phyloP scores from a whole-genome alignment of 2,888 invertebrate genomes.

The Drosophila pegasa region DNA sequence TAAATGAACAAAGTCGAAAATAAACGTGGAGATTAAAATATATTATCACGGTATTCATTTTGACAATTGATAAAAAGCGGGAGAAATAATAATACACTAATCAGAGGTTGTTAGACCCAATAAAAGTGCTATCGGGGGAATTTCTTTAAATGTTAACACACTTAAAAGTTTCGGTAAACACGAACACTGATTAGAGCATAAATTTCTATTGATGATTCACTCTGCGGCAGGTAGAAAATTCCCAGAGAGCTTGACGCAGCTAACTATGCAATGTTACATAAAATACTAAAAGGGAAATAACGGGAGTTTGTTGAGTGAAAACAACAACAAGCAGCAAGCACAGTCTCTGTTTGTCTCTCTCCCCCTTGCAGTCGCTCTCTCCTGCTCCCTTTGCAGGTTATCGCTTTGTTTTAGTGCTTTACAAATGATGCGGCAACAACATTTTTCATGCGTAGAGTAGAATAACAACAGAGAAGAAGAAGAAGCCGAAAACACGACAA shows the following conservation, averaged over 20 bases:
- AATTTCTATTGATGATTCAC: constrained; percentile 23
- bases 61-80: constrained; percentile 1
- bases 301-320: constrained; percentile 7
- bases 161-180: constrained; percentile 1
- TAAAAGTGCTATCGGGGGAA: constrained; percentile 4
- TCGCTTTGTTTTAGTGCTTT: constrained; percentile 56
- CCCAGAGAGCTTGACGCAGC: not conserved
- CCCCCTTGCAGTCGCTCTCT: not conserved
- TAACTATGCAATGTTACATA: constrained; percentile 11
- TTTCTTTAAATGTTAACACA: not conserved
- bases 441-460: constrained; percentile 30
- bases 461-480: constrained; percentile 4
- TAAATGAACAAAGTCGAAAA: not conserved
- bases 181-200: constrained; percentile 10
- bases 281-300: constrained; percentile 7
- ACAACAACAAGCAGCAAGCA: not conserved
- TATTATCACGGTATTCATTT: not conserved
- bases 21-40: not conserved
- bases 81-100: not conserved
- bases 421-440: constrained; percentile 60
- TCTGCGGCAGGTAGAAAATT: not conserved
- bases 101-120: constrained; percentile 4
- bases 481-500: constrained; percentile 51
- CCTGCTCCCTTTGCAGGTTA: constrained; percentile 26
- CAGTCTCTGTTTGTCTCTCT: not conserved